Evolutionary conservation across 2,888 invertebrate species (phyloP).

Genomic region (Eupithecia insigniata): DNA sequence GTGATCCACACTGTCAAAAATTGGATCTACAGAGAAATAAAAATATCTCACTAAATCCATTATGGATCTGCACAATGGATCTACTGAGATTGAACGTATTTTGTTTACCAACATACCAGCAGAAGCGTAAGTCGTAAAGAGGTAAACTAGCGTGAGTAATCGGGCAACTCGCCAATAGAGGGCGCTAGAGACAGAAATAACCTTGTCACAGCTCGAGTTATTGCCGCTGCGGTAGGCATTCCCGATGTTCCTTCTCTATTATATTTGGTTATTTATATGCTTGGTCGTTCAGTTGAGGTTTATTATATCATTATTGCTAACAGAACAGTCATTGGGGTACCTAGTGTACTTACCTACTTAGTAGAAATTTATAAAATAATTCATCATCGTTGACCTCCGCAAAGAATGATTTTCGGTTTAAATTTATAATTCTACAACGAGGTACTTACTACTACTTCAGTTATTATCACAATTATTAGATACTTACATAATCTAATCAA

Average conservation of each 20-base stretch:
- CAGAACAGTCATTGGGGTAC: neutral
- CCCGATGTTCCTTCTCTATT: constrained; percentile 70
- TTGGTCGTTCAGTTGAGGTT: neutral
- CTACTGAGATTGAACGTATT: too few species aligned
- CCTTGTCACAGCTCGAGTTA: constrained; percentile 72
- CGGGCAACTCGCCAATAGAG: constrained; percentile 82
- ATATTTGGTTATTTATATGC: constrained; percentile 35
- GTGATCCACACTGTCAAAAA: too few species aligned
- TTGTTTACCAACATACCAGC: neutral
- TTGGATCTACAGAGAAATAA: too few species aligned
- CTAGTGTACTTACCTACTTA: neutral
- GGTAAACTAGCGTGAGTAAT: constrained; percentile 70
- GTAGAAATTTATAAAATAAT: too few species aligned
- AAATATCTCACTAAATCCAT: too few species aligned
- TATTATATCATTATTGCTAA: neutral
- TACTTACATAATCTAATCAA: too few species aligned
- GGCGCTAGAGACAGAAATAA: constrained; percentile 76
- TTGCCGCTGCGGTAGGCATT: constrained; percentile 71
- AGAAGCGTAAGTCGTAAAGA: neutral
- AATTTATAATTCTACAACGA: too few species aligned
- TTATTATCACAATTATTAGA: too few species aligned
- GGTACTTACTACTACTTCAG: too few species aligned
- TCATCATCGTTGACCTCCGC: neutral
- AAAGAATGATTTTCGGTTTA: too few species aligned
- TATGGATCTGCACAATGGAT: too few species aligned